Evolutionary conservation across 2,113 vertebrate species (phyloP), one percentile per base, ranked within the genome.

Genomic region (Ameiurus melas): DNA sequence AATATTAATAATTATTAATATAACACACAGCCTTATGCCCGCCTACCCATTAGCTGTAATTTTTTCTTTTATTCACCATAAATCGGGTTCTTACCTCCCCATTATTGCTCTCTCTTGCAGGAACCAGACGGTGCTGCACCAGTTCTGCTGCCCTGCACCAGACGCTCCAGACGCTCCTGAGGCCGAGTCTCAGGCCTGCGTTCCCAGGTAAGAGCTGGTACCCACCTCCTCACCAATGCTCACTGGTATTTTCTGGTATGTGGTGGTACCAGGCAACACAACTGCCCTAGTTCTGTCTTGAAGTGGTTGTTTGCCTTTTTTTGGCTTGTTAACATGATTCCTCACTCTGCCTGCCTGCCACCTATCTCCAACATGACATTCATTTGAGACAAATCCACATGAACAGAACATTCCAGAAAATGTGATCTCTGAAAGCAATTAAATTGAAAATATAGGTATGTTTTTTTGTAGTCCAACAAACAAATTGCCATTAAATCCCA

Each of bases 121-220:
- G 93, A 99, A 97, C 96, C 97, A 98, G 94, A 99, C 97, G 1
- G 97, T 99, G 89, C 96, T 99, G 85, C 98, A 99, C 92, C 98
- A 99, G 94, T 99, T 99, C 95, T 99, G 98, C 94, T 99, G 98
- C 92, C 98, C 98, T 2, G 98, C 97, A n/a, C 97, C 97, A 27
- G 85, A 86, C 55, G 85, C 85, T 20, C 83, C 83, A 0, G 98
- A 99, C 0, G 94, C 96, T 70, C 93, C 97, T 89, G 97, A 99
- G 96, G 94, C 91, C 20, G 96, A 96, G 68, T 94, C 94, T 2
- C 94, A 94, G 16, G 94, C 94, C 89, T 95, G 95, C 93, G 93
- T 95, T 84, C 94, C 95, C 92, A 95, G 96, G 96, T 96, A 96
- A 94, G 95, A 4, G 75, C 90, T 77, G 87, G 91, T 89, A 90